Conservation (phyloP, 2,888 invertebrate species). For the Macrosoma leucophasiata region DNA sequence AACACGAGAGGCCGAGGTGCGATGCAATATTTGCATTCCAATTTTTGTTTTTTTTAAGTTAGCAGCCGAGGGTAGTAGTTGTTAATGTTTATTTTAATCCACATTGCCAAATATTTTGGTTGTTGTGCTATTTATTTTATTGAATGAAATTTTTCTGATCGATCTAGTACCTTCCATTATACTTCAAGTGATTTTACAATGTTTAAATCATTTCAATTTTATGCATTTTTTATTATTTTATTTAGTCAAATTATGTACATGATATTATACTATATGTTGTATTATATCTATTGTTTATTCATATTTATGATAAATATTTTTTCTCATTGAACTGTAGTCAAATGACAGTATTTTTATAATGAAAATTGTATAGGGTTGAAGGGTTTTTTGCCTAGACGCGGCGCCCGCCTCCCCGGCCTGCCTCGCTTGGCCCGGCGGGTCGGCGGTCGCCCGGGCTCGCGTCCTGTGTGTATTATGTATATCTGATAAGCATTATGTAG, state of each 20-base stretch:
- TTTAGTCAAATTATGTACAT: constrained; percentile 73
- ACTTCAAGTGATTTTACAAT: constrained; percentile 66
- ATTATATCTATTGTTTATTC: constrained; percentile 67
- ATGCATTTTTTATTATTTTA: constrained; percentile 75
- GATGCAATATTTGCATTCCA: constrained; percentile 77
- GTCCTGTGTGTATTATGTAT: constrained; percentile 54
- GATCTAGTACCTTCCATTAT: constrained; percentile 69
- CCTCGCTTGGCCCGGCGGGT: no score
- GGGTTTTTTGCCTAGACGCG: constrained; percentile 56
- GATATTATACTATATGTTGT: constrained; percentile 67
- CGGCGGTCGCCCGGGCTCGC: constrained; percentile 20
- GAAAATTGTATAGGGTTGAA: constrained; percentile 71
- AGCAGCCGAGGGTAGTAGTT: constrained; percentile 63
- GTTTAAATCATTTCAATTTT: constrained; percentile 72
- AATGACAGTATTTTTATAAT: constrained; percentile 77
- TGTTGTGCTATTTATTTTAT: constrained; percentile 72
- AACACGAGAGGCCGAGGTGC: constrained; percentile 54
- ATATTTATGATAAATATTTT: constrained; percentile 63
- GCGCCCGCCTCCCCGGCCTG: constrained; percentile 27
- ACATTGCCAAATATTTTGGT: constrained; percentile 73
- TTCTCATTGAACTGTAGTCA: constrained; percentile 75
- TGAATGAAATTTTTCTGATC: constrained; percentile 44
- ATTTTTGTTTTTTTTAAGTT: constrained; percentile 69
- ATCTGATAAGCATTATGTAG: constrained; percentile 76
- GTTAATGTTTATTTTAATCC: constrained; percentile 65